A percentile compares a stretch with the other conserved stretches of the same genome.
Conservation (phyloP, 2,797 vertebrate genomes). For the Takifugu ocellatus region DNA sequence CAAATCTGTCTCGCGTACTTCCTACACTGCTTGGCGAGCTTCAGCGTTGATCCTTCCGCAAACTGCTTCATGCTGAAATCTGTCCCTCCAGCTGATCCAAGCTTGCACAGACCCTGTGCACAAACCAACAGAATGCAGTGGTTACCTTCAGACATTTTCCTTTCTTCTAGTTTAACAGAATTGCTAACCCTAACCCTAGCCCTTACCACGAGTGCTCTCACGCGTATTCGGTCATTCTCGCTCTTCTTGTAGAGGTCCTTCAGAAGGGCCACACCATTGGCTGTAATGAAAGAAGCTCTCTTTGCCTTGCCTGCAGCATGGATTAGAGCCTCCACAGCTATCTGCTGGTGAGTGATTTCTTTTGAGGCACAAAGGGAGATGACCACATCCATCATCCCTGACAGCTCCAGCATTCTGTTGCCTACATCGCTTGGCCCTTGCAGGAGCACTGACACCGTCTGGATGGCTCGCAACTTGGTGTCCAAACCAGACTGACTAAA, state of each 20-base stretch:
- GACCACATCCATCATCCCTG: constrained; percentile 90
- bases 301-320: constrained; percentile 95
- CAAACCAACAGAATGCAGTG: constrained; percentile 11
- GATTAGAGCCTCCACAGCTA: constrained; percentile 94
- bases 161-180: constrained; percentile 1
- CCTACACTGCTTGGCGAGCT: constrained; percentile 94
- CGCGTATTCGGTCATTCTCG: constrained; percentile 91
- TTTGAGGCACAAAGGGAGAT: constrained; percentile 89
- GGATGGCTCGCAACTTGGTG: constrained; percentile 89
- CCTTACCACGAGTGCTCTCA: constrained; percentile 93
- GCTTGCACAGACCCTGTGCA: constrained; percentile 89
- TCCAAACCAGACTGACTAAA: constrained; percentile 77
- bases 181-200: too few relatives aligned
- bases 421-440: constrained; percentile 93
- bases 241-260: constrained; percentile 98
- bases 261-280: constrained; percentile 89
- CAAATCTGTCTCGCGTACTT: constrained; percentile 78
- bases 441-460: constrained; percentile 89
- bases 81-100: constrained; percentile 94
- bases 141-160: constrained; percentile 9
- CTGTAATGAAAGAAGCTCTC: constrained; percentile 93
- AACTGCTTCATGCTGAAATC: constrained; percentile 99
- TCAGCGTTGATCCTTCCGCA: constrained; percentile 95
- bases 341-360: constrained; percentile 86
- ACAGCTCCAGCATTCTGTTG: constrained; percentile 89